A percentile compares a stretch with the other conserved stretches of the same genome.
Evolutionary conservation across 2,888 invertebrate species (phyloP).

Genomic region (Sericinus montela): DNA sequence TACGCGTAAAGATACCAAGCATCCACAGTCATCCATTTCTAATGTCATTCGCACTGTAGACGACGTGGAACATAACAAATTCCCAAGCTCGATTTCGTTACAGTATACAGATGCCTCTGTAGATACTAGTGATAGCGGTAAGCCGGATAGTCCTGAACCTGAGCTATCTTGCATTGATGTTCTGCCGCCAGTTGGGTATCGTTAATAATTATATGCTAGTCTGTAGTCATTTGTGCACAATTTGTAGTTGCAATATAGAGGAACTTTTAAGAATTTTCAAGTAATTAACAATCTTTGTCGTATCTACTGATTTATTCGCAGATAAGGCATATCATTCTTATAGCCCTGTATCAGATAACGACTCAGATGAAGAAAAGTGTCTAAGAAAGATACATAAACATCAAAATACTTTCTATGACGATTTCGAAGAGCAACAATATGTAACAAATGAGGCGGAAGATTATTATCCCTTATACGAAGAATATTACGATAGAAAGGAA

Average conservation of each 20-base stretch:
- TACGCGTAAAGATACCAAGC: constrained; percentile 33
- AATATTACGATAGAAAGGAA: constrained; percentile 49
- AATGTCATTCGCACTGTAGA: constrained; percentile 15
- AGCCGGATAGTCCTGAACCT: constrained; percentile 69
- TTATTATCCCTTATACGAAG: constrained; percentile 44
- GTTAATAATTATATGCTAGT: constrained; percentile 51
- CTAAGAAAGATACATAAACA: constrained; percentile 34
- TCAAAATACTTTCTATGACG: constrained; percentile 31
- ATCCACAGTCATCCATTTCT: constrained; percentile 25
- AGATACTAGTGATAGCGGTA: constrained; percentile 70
- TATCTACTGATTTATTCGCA: constrained; percentile 51
- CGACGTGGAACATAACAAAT: constrained; percentile 38
- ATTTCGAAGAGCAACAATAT: constrained; percentile 35
- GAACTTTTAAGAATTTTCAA: constrained; percentile 7
- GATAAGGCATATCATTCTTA: constrained; percentile 42
- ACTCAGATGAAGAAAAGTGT: constrained; percentile 16
- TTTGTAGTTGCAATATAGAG: constrained; percentile 18
- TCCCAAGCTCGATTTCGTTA: constrained; percentile 41
- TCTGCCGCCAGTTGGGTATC: constrained; percentile 68
- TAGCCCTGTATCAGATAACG: constrained; percentile 5
- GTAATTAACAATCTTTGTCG: constrained; percentile 18
- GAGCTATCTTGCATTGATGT: constrained; percentile 64
- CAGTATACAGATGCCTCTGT: constrained; percentile 60
- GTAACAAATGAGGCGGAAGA: constrained; percentile 53
- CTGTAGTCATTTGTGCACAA: constrained; percentile 28